Evolutionary conservation across 1,140 invertebrate genomes (phyloP).

Genomic region (Drosophila bipectinata): DNA sequence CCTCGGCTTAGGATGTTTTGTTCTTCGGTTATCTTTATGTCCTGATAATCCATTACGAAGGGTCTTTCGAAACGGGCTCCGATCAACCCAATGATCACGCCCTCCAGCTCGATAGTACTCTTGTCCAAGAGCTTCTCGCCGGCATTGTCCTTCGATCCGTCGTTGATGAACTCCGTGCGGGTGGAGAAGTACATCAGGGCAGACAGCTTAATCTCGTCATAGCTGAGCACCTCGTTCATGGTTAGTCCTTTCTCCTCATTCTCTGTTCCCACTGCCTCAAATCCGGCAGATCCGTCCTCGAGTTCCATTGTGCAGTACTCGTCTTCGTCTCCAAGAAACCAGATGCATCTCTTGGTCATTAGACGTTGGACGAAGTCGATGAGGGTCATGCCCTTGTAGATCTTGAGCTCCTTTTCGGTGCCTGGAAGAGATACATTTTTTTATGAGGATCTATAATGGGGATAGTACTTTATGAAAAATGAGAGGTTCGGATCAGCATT

Average conservation of each 20-base stretch:
- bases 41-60: slow-evolving; percentile 86
- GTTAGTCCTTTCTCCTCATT: slow-evolving; percentile 39
- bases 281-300: slow-evolving; percentile 50
- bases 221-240: slow-evolving; percentile 62
- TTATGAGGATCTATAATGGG: too few relatives aligned
- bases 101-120: slow-evolving; percentile 61
- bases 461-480: too few relatives aligned
- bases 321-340: slow-evolving; percentile 37
- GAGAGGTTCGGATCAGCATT: too few relatives aligned
- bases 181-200: slow-evolving; percentile 87
- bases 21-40: slow-evolving; percentile 84
- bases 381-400: slow-evolving; percentile 50
- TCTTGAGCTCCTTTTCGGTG: slow-evolving; percentile 38
- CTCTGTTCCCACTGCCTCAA: slow-evolving; percentile 51
- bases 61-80: slow-evolving; percentile 84
- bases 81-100: slow-evolving; percentile 83
- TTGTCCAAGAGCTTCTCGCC: slow-evolving; percentile 83
- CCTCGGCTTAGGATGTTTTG: slow-evolving; percentile 85
- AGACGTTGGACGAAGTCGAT: slow-evolving; percentile 64
- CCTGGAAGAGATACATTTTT: too few relatives aligned
- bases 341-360: slow-evolving; percentile 63
- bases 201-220: slow-evolving; percentile 84
- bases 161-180: slow-evolving; percentile 87
- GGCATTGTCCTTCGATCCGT: slow-evolving; percentile 85
- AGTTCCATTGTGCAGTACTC: slow-evolving; percentile 22